Evolutionary conservation across 2,888 invertebrate genomes (phyloP), one percentile per base, ranked within the genome.

Genomic region (Choristoneura rosaceana): DNA sequence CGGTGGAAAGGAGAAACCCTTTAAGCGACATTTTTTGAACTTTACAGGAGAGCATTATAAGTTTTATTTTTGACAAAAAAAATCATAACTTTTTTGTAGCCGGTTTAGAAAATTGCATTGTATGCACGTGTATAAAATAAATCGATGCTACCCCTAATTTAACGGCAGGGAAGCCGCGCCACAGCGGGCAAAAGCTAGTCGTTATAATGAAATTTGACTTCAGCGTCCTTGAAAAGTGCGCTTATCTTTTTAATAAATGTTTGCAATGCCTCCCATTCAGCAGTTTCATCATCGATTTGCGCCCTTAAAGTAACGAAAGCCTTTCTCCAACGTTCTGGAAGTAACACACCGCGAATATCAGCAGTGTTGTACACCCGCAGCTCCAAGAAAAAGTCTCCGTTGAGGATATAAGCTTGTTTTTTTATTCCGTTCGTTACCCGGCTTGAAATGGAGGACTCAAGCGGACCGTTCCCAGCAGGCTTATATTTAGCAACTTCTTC

Each of bases 361-460:
- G 3, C 25, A 17, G 61, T 62, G 38, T 62, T 43, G 61, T 62
- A 62, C 9, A 62, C 25, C n/a, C 61, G 43, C 14, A 62, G 10
- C 45, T 62, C 61, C 45, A 62, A 25, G 25, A 62, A 62, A 62
- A 62, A 62, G 43, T 12, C 61, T n/a, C 61, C 43, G 5, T 62
- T 43, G 41, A 62, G 61, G 10, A 12, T 45, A 12, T 10, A 45
- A 45, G 45, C 38, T 4, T 10, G 45, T 10, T 45, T 45, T 12
- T 8, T 45, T 45, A 0, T 10, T 10, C 45, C 45, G 45, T 45
- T 45, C 45, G 45, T 3, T 45, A 25, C 45, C 45, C 8, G 45
- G 45, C 10, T 45, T 45, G 10, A 1, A 10, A 45, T 45, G 9
- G 45, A 45, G 4, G 9, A 10, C 9, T 45, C 8, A 45, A 45